phyloP scores from a whole-genome alignment of 2,888 invertebrate genomes.

The Dinocampus coccinellae region DNA sequence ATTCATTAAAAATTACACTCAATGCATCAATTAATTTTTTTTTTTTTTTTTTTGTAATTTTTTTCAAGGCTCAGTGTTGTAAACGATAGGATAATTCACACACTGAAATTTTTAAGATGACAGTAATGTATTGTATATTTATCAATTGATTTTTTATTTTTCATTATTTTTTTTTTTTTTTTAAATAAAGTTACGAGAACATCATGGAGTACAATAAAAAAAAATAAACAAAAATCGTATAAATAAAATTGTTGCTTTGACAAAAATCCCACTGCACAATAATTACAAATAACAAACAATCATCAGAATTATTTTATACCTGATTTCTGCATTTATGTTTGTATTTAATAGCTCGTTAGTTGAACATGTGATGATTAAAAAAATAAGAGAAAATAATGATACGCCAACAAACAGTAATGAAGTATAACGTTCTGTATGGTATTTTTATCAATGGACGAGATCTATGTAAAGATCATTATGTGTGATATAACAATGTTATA shows the following conservation, averaged over 20 bases:
- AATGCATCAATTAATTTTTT: background rate
- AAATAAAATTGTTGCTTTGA: conserved; percentile 26
- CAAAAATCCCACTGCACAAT: conserved; percentile 30
- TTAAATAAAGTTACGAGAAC: conserved; percentile 45
- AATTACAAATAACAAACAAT: conserved; percentile 6
- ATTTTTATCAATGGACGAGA: conserved; percentile 65
- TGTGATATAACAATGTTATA: conserved; percentile 49
- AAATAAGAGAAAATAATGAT: conserved; percentile 43
- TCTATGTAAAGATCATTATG: conserved; percentile 36
- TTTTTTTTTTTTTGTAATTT: conserved; percentile 13
- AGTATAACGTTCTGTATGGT: conserved; percentile 75
- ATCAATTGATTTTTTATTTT: conserved; percentile 60
- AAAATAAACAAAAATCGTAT: conserved; percentile 5
- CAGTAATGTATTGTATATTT: conserved; percentile 56
- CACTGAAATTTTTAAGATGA: conserved; percentile 56
- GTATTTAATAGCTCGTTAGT: conserved; percentile 45
- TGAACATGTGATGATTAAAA: conserved; percentile 44
- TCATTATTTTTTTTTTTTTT: no score
- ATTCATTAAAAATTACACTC: background rate
- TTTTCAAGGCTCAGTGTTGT: conserved; percentile 46
- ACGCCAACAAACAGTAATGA: conserved; percentile 71
- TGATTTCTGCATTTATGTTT: conserved; percentile 51
- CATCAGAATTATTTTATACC: conserved; percentile 20
- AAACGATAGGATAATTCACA: conserved; percentile 51
- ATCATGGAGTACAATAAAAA: no score